Evolutionary conservation across 2,113 vertebrate species (phyloP).

Genomic region (Gallinago undulata): DNA sequence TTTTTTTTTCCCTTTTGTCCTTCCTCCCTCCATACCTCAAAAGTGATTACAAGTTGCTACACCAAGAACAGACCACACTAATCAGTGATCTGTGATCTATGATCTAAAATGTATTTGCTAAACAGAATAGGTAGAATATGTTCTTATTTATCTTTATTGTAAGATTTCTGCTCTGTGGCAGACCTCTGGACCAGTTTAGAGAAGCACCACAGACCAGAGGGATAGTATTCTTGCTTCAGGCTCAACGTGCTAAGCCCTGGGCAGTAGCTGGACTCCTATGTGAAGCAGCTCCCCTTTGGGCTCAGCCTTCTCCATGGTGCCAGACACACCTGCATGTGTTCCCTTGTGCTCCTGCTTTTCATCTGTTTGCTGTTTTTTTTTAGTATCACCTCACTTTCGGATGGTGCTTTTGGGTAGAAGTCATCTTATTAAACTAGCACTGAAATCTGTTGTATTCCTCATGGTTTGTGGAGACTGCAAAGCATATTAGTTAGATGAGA

Average conservation of each 20-base stretch:
- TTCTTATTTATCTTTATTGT: neutral
- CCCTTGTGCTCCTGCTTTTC: neutral
- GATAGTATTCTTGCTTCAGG: neutral
- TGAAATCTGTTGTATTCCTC: neutral
- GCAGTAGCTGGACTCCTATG: fast-evolving
- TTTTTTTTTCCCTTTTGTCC: neutral
- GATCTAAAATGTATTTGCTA: neutral
- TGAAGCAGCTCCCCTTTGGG: neutral
- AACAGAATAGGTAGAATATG: neutral
- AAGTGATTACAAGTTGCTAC: neutral
- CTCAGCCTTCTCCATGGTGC: fast-evolving
- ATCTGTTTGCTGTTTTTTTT: neutral
- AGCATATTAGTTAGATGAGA: neutral
- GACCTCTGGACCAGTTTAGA: neutral
- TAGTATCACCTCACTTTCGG: neutral
- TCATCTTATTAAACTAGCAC: neutral
- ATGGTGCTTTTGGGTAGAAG: neutral
- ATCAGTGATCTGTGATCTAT: neutral
- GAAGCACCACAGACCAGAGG: neutral
- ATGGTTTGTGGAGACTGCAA: neutral
- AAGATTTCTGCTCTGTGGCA: neutral
- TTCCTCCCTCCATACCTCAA: neutral
- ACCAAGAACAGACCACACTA: neutral
- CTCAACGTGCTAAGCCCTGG: neutral
- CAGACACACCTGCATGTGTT: neutral